A percentile compares a stretch with the other conserved stretches of the same genome.
These are phyloP conservation scores for Caloenas nicobarica DNA, from an alignment of 2,113 vertebrate species.

Conservation along the genomic window DNA sequence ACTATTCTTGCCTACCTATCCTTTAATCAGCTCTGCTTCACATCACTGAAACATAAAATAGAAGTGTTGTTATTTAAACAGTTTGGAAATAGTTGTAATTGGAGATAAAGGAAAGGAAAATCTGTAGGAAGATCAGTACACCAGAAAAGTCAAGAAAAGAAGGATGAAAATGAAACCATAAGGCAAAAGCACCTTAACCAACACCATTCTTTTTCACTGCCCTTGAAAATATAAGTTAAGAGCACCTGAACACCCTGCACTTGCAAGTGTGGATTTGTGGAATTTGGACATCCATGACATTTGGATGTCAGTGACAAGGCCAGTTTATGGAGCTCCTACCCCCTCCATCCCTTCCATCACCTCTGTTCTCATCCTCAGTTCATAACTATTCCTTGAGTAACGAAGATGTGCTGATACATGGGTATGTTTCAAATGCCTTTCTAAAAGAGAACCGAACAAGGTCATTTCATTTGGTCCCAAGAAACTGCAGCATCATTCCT, in stretches of 20 bases:
- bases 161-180: background rate
- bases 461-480: background rate
- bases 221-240: background rate
- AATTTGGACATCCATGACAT: background rate
- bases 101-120: background rate
- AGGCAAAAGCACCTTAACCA: background rate
- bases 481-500: background rate
- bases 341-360: background rate
- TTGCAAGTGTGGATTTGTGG: background rate
- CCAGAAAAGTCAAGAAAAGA: background rate
- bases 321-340: background rate
- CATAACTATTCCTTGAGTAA: background rate
- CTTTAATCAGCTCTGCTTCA: conserved; percentile 7
- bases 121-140: background rate
- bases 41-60: background rate
- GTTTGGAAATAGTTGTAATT: background rate
- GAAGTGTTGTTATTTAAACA: background rate
- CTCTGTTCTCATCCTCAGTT: background rate
- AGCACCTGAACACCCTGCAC: background rate
- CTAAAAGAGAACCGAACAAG: background rate
- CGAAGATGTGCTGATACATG: background rate
- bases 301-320: background rate
- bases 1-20: conserved; percentile 14
- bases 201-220: background rate
- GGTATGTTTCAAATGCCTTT: background rate